phyloP scores from a whole-genome alignment of 2,113 vertebrate genomes.

The Ctenomys sociabilis region DNA sequence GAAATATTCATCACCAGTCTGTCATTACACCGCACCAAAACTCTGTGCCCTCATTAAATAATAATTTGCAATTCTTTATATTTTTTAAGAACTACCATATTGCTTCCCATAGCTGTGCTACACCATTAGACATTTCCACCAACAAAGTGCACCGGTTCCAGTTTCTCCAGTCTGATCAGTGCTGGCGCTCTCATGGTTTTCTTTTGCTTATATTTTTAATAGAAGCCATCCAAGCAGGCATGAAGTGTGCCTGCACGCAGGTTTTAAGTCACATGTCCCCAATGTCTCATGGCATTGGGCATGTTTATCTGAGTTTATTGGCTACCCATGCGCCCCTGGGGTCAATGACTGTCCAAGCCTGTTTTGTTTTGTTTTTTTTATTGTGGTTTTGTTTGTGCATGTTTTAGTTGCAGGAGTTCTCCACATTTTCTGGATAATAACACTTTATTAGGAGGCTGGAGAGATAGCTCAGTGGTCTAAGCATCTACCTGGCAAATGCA shows the following conservation, averaged over 20 bases:
- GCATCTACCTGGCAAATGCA: too few relatives aligned
- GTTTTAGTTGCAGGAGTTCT: not conserved
- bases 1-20: not conserved
- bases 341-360: not conserved
- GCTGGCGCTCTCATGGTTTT: not conserved
- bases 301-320: not conserved
- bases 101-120: not conserved
- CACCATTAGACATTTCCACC: not conserved
- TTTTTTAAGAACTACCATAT: not conserved
- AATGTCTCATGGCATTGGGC: not conserved
- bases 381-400: not conserved
- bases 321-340: not conserved
- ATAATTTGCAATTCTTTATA: not conserved
- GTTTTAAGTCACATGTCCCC: not conserved
- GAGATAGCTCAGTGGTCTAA: too few relatives aligned
- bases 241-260: not conserved
- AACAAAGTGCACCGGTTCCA: not conserved
- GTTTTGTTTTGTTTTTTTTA: conserved; percentile 13
- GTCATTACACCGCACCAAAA: not conserved
- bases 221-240: not conserved
- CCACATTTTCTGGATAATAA: conserved; percentile 35
- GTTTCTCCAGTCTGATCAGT: not conserved
- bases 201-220: not conserved
- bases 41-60: not conserved
- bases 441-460: not conserved